These are phyloP conservation scores for Aphis gossypii DNA, from an alignment of 1,140 invertebrate species.

Conservation along the genomic window DNA sequence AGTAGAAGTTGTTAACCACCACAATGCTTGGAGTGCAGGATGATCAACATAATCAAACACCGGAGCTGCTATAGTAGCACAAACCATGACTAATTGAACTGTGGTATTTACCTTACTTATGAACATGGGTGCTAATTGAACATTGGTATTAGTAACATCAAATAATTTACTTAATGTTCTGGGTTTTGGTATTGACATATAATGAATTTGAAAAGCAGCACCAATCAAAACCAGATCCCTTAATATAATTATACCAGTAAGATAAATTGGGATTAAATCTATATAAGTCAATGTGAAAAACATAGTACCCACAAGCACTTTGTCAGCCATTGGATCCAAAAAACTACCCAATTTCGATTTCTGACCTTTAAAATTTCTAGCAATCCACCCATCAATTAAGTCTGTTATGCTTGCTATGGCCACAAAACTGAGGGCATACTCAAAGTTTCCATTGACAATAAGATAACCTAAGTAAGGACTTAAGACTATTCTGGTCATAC, in stretches of 20 bases:
- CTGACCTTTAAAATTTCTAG: slow-evolving; percentile 88
- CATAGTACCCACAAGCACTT: slow-evolving; percentile 87
- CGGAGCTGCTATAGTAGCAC: slow-evolving; percentile 82
- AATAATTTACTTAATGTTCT: slow-evolving; percentile 88
- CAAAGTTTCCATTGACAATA: slow-evolving; percentile 77
- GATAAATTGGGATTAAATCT: slow-evolving; percentile 66
- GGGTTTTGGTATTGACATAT: slow-evolving; percentile 85
- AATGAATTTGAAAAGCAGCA: slow-evolving; percentile 88
- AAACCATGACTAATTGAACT: slow-evolving; percentile 82
- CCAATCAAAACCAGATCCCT: slow-evolving; percentile 84
- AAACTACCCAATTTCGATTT: slow-evolving; percentile 92
- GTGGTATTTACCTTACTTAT: slow-evolving; percentile 95
- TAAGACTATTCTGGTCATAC: slow-evolving; percentile 80
- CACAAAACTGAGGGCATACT: slow-evolving; percentile 76
- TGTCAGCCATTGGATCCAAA: slow-evolving; percentile 97
- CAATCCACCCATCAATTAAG: slow-evolving; percentile 95
- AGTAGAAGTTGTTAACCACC: slow-evolving; percentile 68
- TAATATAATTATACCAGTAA: slow-evolving; percentile 84
- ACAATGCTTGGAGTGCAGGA: slow-evolving; percentile 76
- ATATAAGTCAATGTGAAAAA: slow-evolving; percentile 66
- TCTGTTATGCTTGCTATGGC: slow-evolving; percentile 83
- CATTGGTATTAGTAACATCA: slow-evolving; percentile 87
- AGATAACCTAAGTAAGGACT: slow-evolving; percentile 88
- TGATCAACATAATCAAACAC: slow-evolving; percentile 83
- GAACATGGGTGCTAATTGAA: slow-evolving; percentile 87